Base-by-base conservation (phyloP, 2,797 vertebrate species). In the Anguilla megastoma region DNA sequence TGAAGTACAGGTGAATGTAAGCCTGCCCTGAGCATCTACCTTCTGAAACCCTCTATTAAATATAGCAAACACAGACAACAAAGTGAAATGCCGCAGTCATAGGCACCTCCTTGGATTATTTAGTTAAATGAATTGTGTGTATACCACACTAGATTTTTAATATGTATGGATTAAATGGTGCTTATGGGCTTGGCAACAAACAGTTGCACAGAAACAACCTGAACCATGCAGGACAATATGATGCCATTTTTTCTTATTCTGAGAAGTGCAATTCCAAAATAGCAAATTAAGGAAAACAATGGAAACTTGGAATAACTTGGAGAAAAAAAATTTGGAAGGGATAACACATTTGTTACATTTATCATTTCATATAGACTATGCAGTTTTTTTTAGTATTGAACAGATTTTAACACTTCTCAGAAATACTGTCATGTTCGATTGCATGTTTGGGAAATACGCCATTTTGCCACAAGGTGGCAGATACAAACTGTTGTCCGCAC, bases 401-500 rank as follows among this genome's bases (percentile, higher is more conserved):
- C 4, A 45, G 41, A 45, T 45, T 41, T 45, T 45, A 45, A 45
- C 41, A 58, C 56, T 58, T 58, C 56, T 16, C 0, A 58, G 14
- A 16, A 58, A 58, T 58, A 58, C 56, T 58, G 54, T 52, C 10
- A 52, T 52, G 10, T 52, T 10, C 3, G 12, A 79, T 27, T 33
- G 2, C 36, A 4, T 33, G 48, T 52, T 54, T n/a, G 54, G 52
- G 10, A 56, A 33, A 71, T 14, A 76, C 18, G 10, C 41, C 18
- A 48, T 84, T 84, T 84, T 58, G 21, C 50, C 83, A 84, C 50
- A 84, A 56, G 83, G 6, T 54, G 52, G 83, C 83, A 54, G 50
- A 54, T 12, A 33, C n/a, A 16, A 54, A 54, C 83, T 33, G 8
- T 33, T 30, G 50, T 56, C 45, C 16, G 8, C 14, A 33, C 10